phyloP scores from a whole-genome alignment of 2,113 vertebrate species.

The Mobula birostris region DNA sequence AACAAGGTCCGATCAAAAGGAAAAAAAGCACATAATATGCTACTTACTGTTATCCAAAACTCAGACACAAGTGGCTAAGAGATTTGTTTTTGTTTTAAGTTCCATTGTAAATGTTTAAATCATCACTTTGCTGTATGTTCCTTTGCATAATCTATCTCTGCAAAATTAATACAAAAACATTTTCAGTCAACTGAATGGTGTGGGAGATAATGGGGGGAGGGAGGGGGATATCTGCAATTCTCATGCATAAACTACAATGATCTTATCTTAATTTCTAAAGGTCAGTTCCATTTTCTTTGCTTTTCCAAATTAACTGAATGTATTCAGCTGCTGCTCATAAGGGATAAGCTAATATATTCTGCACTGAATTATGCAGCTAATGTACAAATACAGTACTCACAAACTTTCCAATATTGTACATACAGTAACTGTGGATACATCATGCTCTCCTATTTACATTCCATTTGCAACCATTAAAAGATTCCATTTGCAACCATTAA shows the following conservation, averaged over 20 bases:
- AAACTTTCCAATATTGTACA: slow-evolving; percentile 36
- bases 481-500: slow-evolving; percentile 36
- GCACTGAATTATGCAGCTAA: slow-evolving; percentile 32
- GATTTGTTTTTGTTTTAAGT: not conserved
- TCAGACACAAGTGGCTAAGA: not conserved
- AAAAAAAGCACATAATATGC: not conserved
- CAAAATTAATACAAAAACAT: not conserved
- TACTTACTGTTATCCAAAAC: not conserved
- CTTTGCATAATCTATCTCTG: not conserved
- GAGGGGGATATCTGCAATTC: not conserved
- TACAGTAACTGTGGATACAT: slow-evolving; percentile 37
- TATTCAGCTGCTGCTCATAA: slow-evolving; percentile 37
- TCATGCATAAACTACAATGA: slow-evolving; percentile 21
- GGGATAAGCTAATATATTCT: slow-evolving; percentile 34
- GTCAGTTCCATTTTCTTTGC: slow-evolving; percentile 36
- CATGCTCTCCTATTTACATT: slow-evolving; percentile 37
- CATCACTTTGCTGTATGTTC: not conserved
- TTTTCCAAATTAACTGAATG: slow-evolving; percentile 34
- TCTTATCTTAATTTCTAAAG: slow-evolving; percentile 36
- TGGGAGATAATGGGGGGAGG: not conserved
- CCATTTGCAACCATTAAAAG: slow-evolving; percentile 37
- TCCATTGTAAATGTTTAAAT: not conserved
- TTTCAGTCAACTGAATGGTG: not conserved
- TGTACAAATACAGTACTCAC: slow-evolving; percentile 37
- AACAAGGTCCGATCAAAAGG: not conserved